These are phyloP conservation scores for Patiria pectinifera DNA, from an alignment of 53 echinoderm and acorn worm genomes.

Conservation along the genomic window DNA sequence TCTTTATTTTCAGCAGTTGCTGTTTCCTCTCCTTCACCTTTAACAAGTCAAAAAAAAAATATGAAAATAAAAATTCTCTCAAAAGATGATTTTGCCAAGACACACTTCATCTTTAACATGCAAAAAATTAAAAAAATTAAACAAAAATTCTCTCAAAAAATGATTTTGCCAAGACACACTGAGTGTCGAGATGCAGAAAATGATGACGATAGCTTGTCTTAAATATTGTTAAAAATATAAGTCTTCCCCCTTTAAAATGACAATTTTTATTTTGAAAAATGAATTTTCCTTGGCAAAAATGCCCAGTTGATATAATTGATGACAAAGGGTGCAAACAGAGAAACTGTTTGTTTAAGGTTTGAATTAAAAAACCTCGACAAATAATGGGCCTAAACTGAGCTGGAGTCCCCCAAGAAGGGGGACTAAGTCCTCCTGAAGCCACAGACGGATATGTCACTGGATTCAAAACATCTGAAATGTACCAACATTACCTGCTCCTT, in stretches of 20 bases:
- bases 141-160: neutral
- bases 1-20: conserved; percentile 42
- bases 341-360: too few relatives aligned
- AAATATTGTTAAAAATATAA: too few relatives aligned
- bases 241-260: too few relatives aligned
- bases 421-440: too few relatives aligned
- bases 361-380: too few relatives aligned
- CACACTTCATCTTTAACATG: neutral
- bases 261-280: too few relatives aligned
- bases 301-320: too few relatives aligned
- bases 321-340: too few relatives aligned
- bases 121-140: neutral
- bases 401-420: too few relatives aligned
- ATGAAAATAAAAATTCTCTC: neutral
- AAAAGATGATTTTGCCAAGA: neutral
- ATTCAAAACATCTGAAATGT: neutral
- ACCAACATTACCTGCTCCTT: conserved; percentile 33
- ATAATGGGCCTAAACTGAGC: too few relatives aligned
- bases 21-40: conserved; percentile 43
- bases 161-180: neutral
- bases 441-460: too few relatives aligned
- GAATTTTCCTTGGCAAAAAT: too few relatives aligned
- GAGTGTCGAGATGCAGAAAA: neutral
- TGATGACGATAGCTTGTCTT: neutral
- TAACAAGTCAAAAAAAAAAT: neutral